phyloP scores from a whole-genome alignment of 2,888 invertebrate species.

The Copidosoma aretas region DNA sequence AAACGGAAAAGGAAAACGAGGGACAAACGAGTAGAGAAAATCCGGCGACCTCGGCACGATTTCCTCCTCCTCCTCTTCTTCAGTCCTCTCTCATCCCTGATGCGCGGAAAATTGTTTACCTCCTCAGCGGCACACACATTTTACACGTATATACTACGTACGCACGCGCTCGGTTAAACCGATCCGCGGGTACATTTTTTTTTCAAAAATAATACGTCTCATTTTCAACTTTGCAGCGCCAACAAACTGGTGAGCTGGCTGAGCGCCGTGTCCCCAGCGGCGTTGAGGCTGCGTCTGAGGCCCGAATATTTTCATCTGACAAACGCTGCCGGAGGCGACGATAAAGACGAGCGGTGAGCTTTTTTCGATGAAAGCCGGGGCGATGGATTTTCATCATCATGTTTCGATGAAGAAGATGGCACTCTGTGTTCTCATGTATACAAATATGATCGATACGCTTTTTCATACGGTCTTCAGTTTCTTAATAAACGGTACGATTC shows the following conservation, averaged over 20 bases:
- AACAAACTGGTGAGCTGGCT: conserved; percentile 60
- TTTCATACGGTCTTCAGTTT: too few relatives aligned
- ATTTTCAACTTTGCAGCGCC: conserved; percentile 46
- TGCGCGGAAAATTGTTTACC: background rate
- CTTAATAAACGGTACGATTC: too few relatives aligned
- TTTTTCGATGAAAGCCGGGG: too few relatives aligned
- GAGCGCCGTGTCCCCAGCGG: conserved; percentile 53
- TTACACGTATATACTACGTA: background rate
- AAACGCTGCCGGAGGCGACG: too few relatives aligned
- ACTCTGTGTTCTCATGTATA: too few relatives aligned
- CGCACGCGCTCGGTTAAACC: background rate
- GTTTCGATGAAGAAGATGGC: too few relatives aligned
- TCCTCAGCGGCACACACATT: background rate
- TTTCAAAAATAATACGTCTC: background rate
- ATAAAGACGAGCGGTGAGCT: too few relatives aligned
- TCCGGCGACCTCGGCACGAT: conserved; percentile 42
- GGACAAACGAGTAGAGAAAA: conserved; percentile 21
- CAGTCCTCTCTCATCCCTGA: conserved; percentile 17
- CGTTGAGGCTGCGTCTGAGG: conserved; percentile 51
- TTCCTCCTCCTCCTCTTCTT: conserved; percentile 25
- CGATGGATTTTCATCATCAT: too few relatives aligned
- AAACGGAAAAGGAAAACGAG: conserved; percentile 21
- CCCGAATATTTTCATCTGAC: conserved; percentile 54
- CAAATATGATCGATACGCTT: too few relatives aligned
- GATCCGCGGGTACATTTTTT: background rate